Evolutionary conservation across 2,113 vertebrate species (phyloP).

Genomic region (Casuarius casuarius): DNA sequence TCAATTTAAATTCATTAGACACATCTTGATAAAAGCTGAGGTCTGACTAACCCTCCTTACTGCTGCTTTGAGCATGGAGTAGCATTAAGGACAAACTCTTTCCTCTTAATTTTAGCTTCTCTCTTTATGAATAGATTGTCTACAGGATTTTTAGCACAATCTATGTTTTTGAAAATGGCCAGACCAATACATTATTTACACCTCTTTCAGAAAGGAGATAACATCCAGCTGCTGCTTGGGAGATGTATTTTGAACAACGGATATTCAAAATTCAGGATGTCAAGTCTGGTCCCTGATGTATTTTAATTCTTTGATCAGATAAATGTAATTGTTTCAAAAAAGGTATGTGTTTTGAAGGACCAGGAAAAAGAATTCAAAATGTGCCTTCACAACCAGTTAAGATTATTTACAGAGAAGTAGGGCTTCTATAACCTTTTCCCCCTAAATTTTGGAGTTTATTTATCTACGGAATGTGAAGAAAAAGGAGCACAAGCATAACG

Average conservation of each 20-base stretch:
- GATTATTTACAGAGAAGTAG: background rate
- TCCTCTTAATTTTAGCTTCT: background rate
- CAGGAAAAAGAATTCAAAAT: slow-evolving; percentile 41
- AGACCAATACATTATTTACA: background rate
- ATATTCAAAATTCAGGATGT: background rate
- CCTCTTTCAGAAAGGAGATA: background rate
- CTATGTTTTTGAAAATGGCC: background rate
- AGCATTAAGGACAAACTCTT: background rate
- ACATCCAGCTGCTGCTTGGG: background rate
- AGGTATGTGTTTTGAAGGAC: background rate
- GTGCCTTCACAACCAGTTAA: slow-evolving; percentile 55
- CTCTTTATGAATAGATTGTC: background rate
- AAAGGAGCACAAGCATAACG: background rate
- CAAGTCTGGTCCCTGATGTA: background rate
- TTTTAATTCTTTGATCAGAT: slow-evolving; percentile 49
- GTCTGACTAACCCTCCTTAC: background rate
- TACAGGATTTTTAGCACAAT: background rate
- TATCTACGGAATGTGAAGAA: background rate
- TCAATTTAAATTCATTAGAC: slow-evolving; percentile 22
- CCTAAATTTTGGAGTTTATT: background rate
- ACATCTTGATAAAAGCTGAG: slow-evolving; percentile 35
- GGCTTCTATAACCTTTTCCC: background rate
- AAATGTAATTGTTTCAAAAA: slow-evolving; percentile 42
- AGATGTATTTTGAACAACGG: background rate
- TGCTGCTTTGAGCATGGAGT: background rate